phyloP scores from a whole-genome alignment of 2,113 vertebrate species.

The mouse (Mus musculus) region GRCm39 chr17:12580501-12581000 shows the following conservation, averaged over 20 bases:
- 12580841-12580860: not conserved
- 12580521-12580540: not conserved
- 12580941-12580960: not conserved
- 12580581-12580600: too few relatives aligned
- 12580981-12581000: not conserved
- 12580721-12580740: too few relatives aligned
- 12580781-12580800: not conserved
- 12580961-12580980: not conserved
- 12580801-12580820: not conserved
- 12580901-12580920: not conserved
- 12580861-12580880: not conserved
- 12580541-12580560: not conserved
- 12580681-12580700: not conserved
- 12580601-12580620: not conserved
- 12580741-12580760: not conserved
- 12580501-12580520: not conserved
- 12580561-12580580: not conserved
- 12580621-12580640: not conserved
- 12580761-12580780: not conserved
- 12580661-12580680: not conserved
- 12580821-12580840: not conserved
- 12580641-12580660: not conserved
- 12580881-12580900: not conserved
- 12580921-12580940: not conserved
- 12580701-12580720: not conserved